phyloP scores from a whole-genome alignment of 2,888 invertebrate genomes.

The Temnothorax rugatulus region DNA sequence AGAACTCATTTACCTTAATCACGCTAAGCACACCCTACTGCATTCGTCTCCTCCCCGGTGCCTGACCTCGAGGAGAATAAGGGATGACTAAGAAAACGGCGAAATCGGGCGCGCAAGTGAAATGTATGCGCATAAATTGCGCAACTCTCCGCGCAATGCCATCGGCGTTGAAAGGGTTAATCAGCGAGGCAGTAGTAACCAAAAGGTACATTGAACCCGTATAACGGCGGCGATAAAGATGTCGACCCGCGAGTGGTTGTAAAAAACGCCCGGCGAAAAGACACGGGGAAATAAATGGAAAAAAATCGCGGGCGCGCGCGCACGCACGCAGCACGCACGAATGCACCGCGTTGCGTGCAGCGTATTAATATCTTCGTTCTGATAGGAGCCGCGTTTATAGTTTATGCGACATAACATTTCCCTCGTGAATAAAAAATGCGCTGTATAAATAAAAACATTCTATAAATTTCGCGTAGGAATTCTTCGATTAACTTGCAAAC shows the following conservation, averaged over 20 bases:
- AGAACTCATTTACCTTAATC: constrained; percentile 42
- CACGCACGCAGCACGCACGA: constrained; percentile 37
- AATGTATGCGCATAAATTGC: constrained; percentile 57
- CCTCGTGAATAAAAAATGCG: not conserved
- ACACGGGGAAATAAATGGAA: constrained; percentile 27
- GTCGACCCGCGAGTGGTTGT: constrained; percentile 4
- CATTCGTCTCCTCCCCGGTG: constrained; percentile 6
- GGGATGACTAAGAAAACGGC: constrained; percentile 52
- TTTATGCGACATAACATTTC: constrained; percentile 33
- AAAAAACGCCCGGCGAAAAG: constrained; percentile 24
- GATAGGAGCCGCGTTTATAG: constrained; percentile 8
- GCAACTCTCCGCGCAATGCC: constrained; percentile 45
- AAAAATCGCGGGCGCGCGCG: constrained; percentile 37
- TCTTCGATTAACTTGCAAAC: not conserved
- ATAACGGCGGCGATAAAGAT: constrained; percentile 45
- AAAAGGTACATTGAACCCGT: constrained; percentile 38
- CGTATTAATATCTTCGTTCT: constrained; percentile 18
- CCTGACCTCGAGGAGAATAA: constrained; percentile 30
- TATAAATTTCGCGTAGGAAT: constrained; percentile 8
- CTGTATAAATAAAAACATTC: constrained; percentile 22
- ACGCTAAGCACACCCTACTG: constrained; percentile 19
- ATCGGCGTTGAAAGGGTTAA: constrained; percentile 52
- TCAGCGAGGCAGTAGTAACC: constrained; percentile 37
- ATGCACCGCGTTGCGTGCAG: constrained; percentile 32
- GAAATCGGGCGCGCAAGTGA: constrained; percentile 48